Base-by-base conservation (phyloP, 1,140 invertebrate genomes). In the Ostrea denselamellosa region DNA sequence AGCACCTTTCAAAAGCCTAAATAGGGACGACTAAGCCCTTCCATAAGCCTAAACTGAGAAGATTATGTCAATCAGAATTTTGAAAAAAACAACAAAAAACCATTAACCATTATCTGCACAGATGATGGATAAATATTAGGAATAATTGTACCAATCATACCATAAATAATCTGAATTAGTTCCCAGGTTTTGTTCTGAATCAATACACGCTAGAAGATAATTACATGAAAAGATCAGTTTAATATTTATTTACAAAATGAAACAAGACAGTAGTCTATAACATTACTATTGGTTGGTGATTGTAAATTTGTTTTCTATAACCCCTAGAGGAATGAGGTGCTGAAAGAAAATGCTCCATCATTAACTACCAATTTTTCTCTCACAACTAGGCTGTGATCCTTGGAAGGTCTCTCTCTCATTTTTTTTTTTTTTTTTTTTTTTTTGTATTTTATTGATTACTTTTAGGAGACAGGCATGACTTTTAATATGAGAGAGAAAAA, bases 161-260 rank as follows among this genome's bases (percentile, higher is more conserved):
- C 25, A 77, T 77, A 77, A 77, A 77, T 77, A 77, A 77, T 77
- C 68, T 12, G 68, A 77, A 28, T 34, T 34, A 28, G 68, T 77
- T 22, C 10, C 68, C 68, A 25, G 68, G 68, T 77, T 77, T 28
- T 28, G 14, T 14, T 77, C 68, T 10, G 25, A 77, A 77, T 77
- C 68, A 77, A 77, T 77, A 77, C 68, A 77, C 22, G 10, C 28
- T 5, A 77, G 68, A 22, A 77, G 22, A 77, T 28, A 77, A 25
- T 28, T 34, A 77, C 68, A 25, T 71, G 68, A 77, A 77, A 77
- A 34, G 68, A 77, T 17, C 68, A 34, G 12, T 12, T n/a, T 34
- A 28, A 22, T 77, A 34, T 77, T 25, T 34, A 77, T 12, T 34
- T 77, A n/a, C n/a, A 17, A 28, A 77, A 77, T 25, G 12, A 77